These are phyloP conservation scores for Muntiacus muntjak DNA, from an alignment of 2,113 vertebrate genomes.

Conservation along the genomic window DNA sequence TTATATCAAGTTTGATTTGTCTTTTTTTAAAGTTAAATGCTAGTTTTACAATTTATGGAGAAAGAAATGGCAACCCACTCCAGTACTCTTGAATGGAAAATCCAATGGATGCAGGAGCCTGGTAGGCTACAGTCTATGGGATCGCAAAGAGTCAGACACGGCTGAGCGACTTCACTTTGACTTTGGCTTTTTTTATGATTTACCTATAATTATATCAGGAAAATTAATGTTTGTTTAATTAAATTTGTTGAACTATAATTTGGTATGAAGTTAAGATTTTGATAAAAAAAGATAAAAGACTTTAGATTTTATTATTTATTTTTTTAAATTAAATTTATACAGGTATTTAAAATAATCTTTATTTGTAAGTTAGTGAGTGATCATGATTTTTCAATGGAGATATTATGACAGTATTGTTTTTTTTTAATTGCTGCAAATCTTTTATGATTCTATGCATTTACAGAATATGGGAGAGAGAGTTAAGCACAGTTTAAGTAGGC, in stretches of 20 bases:
- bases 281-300: background rate
- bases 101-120: background rate
- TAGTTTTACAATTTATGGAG: background rate
- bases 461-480: background rate
- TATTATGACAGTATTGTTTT: background rate
- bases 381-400: background rate
- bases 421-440: background rate
- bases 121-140: background rate
- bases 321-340: background rate
- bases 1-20: background rate
- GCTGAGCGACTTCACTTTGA: accelerated
- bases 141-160: accelerated
- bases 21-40: background rate
- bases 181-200: background rate
- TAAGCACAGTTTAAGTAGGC: background rate
- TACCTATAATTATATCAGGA: background rate
- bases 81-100: background rate
- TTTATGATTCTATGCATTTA: background rate
- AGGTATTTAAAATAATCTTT: background rate
- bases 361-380: background rate
- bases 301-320: background rate
- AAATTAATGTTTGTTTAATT: background rate
- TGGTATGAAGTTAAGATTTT: background rate
- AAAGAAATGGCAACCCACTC: background rate
- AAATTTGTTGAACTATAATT: background rate